Conservation (phyloP, 2,113 vertebrate genomes). For the Calyptommatus sinebrachiatus region DNA sequence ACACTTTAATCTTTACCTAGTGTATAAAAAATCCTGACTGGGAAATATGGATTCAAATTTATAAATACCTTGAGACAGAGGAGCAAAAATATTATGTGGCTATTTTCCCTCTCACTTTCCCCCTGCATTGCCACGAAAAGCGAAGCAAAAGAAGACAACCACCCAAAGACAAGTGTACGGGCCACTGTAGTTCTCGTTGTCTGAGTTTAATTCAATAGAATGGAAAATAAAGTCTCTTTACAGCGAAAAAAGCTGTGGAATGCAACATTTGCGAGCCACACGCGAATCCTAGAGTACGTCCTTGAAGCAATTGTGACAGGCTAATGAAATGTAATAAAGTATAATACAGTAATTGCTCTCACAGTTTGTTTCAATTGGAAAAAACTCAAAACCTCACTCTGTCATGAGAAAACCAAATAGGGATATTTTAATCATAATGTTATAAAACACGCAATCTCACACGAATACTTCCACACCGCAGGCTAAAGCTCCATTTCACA, state of each 20-base stretch:
- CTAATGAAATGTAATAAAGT: slow-evolving; percentile 1
- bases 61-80: not conserved
- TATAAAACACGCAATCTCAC: slow-evolving; percentile 17
- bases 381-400: slow-evolving; percentile 8
- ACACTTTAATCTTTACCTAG: not conserved
- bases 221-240: not conserved
- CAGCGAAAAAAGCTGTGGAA: not conserved
- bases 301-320: not conserved
- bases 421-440: not conserved
- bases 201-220: not conserved
- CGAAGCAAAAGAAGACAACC: not conserved
- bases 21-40: not conserved
- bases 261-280: slow-evolving; percentile 3
- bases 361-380: not conserved
- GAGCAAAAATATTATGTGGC: not conserved
- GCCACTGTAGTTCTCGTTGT: too few relatives aligned
- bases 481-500: slow-evolving; percentile 25
- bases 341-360: not conserved
- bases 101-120: not conserved
- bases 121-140: not conserved
- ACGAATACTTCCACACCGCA: not conserved
- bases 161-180: too few relatives aligned
- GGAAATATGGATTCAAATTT: not conserved
- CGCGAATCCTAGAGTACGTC: slow-evolving; percentile 15
- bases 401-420: not conserved